phyloP scores from a whole-genome alignment of 2,888 invertebrate species.

The Phaedon cochleariae region DNA sequence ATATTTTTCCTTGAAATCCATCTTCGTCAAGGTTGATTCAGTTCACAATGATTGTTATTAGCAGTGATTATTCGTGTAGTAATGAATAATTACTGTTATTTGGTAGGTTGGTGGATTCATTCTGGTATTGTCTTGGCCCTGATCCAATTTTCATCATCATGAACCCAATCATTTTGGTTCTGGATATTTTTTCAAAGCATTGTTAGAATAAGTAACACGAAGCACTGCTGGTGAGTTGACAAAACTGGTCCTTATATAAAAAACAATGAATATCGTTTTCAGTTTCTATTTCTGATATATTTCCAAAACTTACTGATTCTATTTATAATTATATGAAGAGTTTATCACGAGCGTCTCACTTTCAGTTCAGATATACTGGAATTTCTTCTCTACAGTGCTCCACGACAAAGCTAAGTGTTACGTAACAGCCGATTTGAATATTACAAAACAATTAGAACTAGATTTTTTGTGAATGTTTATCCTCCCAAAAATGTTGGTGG shows the following conservation, averaged over 20 bases:
- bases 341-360: neutral
- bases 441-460: neutral
- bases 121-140: too few relatives aligned
- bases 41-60: neutral
- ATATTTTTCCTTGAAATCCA: neutral
- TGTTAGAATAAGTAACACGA: too few relatives aligned
- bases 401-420: neutral
- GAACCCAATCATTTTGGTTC: too few relatives aligned
- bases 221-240: too few relatives aligned
- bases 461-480: neutral
- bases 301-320: too few relatives aligned
- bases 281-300: too few relatives aligned
- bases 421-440: neutral
- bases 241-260: too few relatives aligned
- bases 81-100: neutral
- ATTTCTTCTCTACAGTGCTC: neutral
- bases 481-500: neutral
- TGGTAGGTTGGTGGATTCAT: too few relatives aligned
- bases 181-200: too few relatives aligned
- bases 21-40: neutral
- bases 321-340: too few relatives aligned
- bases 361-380: neutral
- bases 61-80: neutral
- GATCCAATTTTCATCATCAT: too few relatives aligned
- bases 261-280: too few relatives aligned